Base-by-base conservation (phyloP, 2,888 invertebrate genomes). In the Scrobipalpa atriplicella region DNA sequence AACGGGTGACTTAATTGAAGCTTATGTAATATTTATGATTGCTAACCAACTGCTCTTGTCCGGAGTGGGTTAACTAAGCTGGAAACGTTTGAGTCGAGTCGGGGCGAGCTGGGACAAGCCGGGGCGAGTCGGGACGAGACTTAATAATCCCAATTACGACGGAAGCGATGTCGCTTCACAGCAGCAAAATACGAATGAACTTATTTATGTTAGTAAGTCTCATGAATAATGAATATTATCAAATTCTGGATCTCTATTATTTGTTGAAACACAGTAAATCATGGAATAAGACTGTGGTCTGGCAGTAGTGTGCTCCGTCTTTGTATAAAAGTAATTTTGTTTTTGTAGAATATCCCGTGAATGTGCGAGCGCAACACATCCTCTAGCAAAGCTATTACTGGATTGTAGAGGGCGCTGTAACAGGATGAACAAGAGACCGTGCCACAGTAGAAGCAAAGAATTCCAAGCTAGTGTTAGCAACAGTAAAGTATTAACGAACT, bases 11-110 rank as follows among this genome's bases (percentile, higher is more conserved):
- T 52, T 52, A 19, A 52, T 10, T 52, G 9, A 52, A 9, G 19
- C 52, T 52, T 52, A 52, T 52, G 52, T 10, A 52, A 52, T 52
- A 52, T 52, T 18, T 52, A 52, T 52, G 52, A 21, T 52, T 18
- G 9, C 52, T 52, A 52, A 52, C 52, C 19, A 52, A 52, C 52
- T 52, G 19, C 52, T 52, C 52, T 52, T 52, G 19, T 52, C 10
- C 52, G 19, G 52, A 52, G 52, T 10, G 52, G 52, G 19, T 52
- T 41, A 5, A 19, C 2, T 52, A 16, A 1, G n/a, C 16, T 5
- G 47, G 16, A n/a, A 16, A 47, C 47, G 47, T 47, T 10, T 47
- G 47, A 47, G 47, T 2, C 43, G 43, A 43, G 43, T 11, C 13
- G 43, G 43, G 13, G 13, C 43, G 43, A 43, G n/a, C 16, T 16